These are phyloP conservation scores for Pectinophora gossypiella DNA, from an alignment of 1,140 invertebrate genomes.

Conservation along the genomic window DNA sequence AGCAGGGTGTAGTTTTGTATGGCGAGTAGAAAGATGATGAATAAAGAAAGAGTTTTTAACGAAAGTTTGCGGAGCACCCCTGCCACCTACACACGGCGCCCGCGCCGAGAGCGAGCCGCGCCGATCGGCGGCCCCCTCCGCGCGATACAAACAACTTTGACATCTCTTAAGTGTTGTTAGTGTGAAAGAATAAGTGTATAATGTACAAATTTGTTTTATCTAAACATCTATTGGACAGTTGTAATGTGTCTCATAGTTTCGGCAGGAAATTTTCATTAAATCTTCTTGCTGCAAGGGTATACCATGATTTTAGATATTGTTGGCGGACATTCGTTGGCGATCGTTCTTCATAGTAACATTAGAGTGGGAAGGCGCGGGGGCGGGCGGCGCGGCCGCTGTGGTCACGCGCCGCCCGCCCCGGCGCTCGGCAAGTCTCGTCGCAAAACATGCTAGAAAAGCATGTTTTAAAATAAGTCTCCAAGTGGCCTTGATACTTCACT, in stretches of 20 bases:
- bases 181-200: not conserved
- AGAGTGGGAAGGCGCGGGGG: slow-evolving; percentile 26
- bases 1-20: no score
- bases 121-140: no score
- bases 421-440: slow-evolving; percentile 35
- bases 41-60: no score
- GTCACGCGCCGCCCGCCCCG: no score
- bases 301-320: slow-evolving; percentile 63
- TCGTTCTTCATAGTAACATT: slow-evolving; percentile 26
- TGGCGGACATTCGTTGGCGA: slow-evolving; percentile 56
- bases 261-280: slow-evolving; percentile 57
- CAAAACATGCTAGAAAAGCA: slow-evolving; percentile 40
- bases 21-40: no score
- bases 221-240: slow-evolving; percentile 43
- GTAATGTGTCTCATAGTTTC: slow-evolving; percentile 58
- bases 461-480: slow-evolving; percentile 67
- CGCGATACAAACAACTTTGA: no score
- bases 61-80: no score
- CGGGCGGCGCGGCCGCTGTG: slow-evolving; percentile 10
- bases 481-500: slow-evolving; percentile 73
- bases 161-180: not conserved
- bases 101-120: no score
- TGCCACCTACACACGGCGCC: no score
- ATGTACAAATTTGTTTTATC: slow-evolving; percentile 71
- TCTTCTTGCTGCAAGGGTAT: slow-evolving; percentile 69